Conservation (phyloP, 2,797 vertebrate genomes). For the Pseudopleuronectes americanus region DNA sequence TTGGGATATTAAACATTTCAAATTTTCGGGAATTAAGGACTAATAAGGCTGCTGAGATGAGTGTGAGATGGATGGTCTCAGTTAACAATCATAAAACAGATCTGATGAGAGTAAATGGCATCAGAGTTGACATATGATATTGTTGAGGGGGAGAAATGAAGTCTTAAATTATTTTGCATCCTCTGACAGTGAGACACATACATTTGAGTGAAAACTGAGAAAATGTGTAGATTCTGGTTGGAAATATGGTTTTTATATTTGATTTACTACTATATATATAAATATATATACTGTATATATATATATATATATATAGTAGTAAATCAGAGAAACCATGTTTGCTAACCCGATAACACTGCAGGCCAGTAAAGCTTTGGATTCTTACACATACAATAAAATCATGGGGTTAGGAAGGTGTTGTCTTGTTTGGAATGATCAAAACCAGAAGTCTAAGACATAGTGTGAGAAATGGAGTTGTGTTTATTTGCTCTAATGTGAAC, state of each 20-base stretch:
- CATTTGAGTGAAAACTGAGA: not conserved
- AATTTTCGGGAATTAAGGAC: conserved; percentile 84
- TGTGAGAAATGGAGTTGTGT: too few relatives aligned
- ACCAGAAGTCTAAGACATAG: too few relatives aligned
- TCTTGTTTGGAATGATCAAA: too few relatives aligned
- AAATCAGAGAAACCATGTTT: too few relatives aligned
- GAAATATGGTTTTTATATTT: not conserved
- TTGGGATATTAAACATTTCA: conserved; percentile 88
- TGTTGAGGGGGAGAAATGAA: conserved; percentile 60
- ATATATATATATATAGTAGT: too few relatives aligned
- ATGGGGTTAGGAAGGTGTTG: too few relatives aligned
- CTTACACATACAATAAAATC: too few relatives aligned
- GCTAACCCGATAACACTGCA: too few relatives aligned
- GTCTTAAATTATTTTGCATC: conserved; percentile 60
- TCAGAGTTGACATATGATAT: conserved; percentile 72
- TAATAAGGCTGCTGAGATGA: conserved; percentile 84
- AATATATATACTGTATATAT: too few relatives aligned
- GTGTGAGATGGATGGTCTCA: conserved; percentile 82
- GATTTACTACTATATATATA: too few relatives aligned
- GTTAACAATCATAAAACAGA: conserved; percentile 76
- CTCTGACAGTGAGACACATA: conserved; percentile 26
- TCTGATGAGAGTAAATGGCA: conserved; percentile 73
- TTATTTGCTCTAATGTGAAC: too few relatives aligned
- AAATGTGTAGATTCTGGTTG: not conserved
- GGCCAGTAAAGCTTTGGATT: too few relatives aligned